Base-by-base conservation (phyloP, 2,888 invertebrate genomes). In the Hoplodrina ambigua region DNA sequence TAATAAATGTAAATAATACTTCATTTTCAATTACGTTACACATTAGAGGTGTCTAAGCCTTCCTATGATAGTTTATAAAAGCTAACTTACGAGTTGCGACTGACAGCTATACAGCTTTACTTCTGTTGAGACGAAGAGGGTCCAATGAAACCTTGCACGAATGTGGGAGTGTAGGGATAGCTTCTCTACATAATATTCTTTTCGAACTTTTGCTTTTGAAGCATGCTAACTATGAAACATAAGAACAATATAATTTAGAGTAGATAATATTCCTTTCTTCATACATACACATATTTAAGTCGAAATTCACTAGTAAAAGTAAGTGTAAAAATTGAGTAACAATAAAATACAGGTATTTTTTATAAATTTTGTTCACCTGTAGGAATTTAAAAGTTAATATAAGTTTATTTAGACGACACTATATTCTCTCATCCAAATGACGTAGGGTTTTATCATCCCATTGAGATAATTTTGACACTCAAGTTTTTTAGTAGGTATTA, bases 1-100 rank as follows among this genome's bases (percentile, higher is more conserved):
- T 80, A 82, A 85, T 87, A 87, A 85, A 89, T 86, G 87, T 88
- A 90, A 90, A 88, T 91, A 91, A 91, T 91, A 91, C 91, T 91
- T 91, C 71, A 83, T 83, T 85, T 87, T 87, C 83, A 85, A 78
- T 85, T 81, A 87, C 66, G 73, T 84, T 85, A 86, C 65, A 80
- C 79, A 82, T 83, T 80, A 78, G 69, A 75, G 68, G 64, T 78
- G 75, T 80, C 72, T 83, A 83, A 85, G 77, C 82, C 67, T 82
- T 84, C 77, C 62, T 85, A 89, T 76, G 58, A 87, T 90, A 86
- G 78, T 85, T 87, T 87, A 87, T 86, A 89, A 89, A 90, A 88
- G 84, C 88, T 92, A 90, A 87, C 81, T 89, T 90, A 91, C 85
- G 75, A 75, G 77, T 87, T 88, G 87, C 85, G 86, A 88, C 83